Evolutionary conservation across 2,797 vertebrate genomes (phyloP).

Genomic region (Harpagifer antarcticus): DNA sequence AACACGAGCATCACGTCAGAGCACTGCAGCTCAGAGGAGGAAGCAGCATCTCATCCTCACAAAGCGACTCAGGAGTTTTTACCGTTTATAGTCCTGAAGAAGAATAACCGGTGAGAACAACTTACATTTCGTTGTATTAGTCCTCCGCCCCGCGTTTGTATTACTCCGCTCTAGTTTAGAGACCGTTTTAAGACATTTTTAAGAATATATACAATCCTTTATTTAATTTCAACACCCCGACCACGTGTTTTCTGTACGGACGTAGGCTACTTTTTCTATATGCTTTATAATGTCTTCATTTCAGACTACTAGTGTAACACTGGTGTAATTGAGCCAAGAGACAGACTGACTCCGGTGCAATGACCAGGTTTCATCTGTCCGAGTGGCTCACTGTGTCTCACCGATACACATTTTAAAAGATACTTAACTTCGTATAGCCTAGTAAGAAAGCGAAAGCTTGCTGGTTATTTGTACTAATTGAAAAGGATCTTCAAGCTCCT

Average conservation of each 20-base stretch:
- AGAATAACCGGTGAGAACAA: constrained; percentile 66
- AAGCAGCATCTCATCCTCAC: constrained; percentile 6
- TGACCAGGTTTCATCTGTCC: constrained; percentile 21
- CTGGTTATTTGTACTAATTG: neutral
- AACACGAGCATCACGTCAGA: constrained; percentile 51
- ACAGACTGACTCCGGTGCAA: neutral
- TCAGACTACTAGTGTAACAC: too few species aligned
- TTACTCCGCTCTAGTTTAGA: neutral
- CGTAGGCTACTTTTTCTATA: neutral
- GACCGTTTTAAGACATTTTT: neutral
- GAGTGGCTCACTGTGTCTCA: neutral
- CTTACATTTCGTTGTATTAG: neutral
- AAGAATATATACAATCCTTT: rapidly evolving
- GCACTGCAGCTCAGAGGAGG: constrained; percentile 7
- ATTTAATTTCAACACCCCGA: neutral
- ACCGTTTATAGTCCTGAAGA: neutral
- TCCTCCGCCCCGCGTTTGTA: neutral
- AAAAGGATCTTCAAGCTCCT: neutral
- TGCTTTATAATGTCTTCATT: rapidly evolving
- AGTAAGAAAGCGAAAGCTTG: neutral
- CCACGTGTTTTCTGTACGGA: neutral
- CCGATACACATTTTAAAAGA: neutral
- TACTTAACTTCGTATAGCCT: neutral
- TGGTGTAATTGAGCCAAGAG: neutral
- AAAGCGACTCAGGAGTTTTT: neutral